Evolutionary conservation across 2,888 invertebrate species (phyloP).

Genomic region (Nudaria mundana): DNA sequence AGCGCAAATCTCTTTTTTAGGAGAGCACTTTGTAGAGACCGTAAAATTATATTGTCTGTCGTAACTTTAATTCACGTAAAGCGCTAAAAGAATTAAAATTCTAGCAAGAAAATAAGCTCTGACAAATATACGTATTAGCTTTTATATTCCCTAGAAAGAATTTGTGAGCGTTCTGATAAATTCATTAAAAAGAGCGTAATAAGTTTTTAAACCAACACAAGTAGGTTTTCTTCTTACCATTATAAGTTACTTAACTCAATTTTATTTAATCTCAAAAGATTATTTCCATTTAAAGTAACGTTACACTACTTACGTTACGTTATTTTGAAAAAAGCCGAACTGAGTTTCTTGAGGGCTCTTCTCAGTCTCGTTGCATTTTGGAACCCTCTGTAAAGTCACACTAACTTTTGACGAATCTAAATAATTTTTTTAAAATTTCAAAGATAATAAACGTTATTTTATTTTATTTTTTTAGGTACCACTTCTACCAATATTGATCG

Average conservation of each 20-base stretch:
- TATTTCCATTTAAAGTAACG: too few species aligned
- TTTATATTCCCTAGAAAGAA: constrained; percentile 43
- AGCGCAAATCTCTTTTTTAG: constrained; percentile 46
- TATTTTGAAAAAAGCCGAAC: too few species aligned
- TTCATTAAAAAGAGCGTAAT: constrained; percentile 12
- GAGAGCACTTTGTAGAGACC: constrained; percentile 50
- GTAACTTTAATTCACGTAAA: constrained; percentile 64
- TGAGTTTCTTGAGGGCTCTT: too few species aligned
- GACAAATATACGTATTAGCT: constrained; percentile 67
- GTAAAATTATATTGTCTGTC: constrained; percentile 64
- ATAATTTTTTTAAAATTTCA: too few species aligned
- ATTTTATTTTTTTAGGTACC: too few species aligned
- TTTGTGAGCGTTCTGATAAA: constrained; percentile 19
- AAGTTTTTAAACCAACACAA: background rate
- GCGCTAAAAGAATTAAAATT: constrained; percentile 69
- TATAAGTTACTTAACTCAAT: background rate
- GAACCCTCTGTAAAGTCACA: too few species aligned
- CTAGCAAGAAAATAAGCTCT: constrained; percentile 63
- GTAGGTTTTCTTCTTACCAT: background rate
- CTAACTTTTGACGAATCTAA: too few species aligned
- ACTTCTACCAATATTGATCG: constrained; percentile 36
- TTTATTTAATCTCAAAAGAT: too few species aligned
- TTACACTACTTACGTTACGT: too few species aligned
- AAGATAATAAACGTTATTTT: too few species aligned
- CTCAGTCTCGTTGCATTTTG: too few species aligned